Conservation (phyloP, 1,140 invertebrate species). For the Thaumetopoea pityocampa region DNA sequence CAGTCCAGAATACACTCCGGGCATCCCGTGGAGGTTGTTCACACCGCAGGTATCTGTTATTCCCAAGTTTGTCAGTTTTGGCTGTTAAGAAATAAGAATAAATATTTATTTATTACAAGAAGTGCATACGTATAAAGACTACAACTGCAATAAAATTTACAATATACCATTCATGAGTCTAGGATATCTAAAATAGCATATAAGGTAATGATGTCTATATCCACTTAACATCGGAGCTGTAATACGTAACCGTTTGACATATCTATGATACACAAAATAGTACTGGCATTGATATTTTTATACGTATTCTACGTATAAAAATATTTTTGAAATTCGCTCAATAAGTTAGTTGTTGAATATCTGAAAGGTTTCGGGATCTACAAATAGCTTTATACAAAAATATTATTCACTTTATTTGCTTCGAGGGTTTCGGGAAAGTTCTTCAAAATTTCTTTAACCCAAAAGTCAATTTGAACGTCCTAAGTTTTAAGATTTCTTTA, state of each 20-base stretch:
- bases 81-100: constrained; percentile 73
- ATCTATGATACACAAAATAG: no score
- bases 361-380: constrained; percentile 2
- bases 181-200: no score
- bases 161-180: background rate
- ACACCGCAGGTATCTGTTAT: constrained; percentile 97
- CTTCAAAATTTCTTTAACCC: constrained; percentile 9
- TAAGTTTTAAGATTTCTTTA: constrained; percentile 3
- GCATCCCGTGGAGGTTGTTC: constrained; percentile 97
- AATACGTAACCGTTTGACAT: no score
- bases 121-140: background rate
- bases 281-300: no score
- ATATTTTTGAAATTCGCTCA: background rate
- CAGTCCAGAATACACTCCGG: constrained; percentile 90
- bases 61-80: constrained; percentile 81
- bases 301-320: background rate
- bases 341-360: constrained; percentile 5
- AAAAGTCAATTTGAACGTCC: constrained; percentile 11
- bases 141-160: background rate
- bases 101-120: no score
- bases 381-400: constrained; percentile 8
- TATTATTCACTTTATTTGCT: constrained; percentile 12
- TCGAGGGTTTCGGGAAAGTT: constrained; percentile 12
- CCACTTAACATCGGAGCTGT: no score
- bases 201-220: no score